phyloP scores from a whole-genome alignment of 2,888 invertebrate species.

The Drosophila siamana region DNA sequence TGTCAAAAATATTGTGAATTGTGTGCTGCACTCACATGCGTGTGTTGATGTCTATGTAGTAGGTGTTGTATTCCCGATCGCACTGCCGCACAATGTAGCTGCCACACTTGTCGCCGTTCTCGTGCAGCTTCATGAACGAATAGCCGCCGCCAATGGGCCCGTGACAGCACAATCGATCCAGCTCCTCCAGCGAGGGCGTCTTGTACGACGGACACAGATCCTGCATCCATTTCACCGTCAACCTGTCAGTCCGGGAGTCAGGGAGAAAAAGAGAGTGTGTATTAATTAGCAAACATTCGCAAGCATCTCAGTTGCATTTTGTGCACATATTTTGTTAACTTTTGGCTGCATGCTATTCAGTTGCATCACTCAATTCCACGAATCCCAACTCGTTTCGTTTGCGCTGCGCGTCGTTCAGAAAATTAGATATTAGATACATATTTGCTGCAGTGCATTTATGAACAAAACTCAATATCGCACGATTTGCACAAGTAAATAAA shows the following conservation, averaged over 20 bases:
- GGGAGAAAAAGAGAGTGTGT: neutral
- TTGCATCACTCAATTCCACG: no score
- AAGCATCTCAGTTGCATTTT: no score
- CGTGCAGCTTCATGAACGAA: conserved; percentile 93
- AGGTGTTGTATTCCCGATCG: conserved; percentile 91
- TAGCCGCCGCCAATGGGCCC: conserved; percentile 95
- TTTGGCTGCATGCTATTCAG: no score
- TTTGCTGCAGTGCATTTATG: no score
- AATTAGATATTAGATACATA: no score
- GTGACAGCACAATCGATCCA: conserved; percentile 92
- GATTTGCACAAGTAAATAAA: no score
- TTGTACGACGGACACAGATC: conserved; percentile 93
- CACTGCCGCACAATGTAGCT: conserved; percentile 94
- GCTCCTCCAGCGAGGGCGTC: conserved; percentile 91
- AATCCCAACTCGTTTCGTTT: neutral
- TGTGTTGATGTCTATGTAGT: conserved; percentile 92
- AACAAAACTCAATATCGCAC: no score
- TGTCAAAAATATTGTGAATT: no score
- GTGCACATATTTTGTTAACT: no score
- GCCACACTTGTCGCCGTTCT: conserved; percentile 92
- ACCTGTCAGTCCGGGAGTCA: conserved; percentile 84
- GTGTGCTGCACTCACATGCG: conserved; percentile 87
- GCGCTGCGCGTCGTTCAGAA: no score
- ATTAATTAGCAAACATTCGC: neutral
- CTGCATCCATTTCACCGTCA: conserved; percentile 95